phyloP scores from a whole-genome alignment of 2,113 vertebrate species.

The Apodemus sylvaticus region DNA sequence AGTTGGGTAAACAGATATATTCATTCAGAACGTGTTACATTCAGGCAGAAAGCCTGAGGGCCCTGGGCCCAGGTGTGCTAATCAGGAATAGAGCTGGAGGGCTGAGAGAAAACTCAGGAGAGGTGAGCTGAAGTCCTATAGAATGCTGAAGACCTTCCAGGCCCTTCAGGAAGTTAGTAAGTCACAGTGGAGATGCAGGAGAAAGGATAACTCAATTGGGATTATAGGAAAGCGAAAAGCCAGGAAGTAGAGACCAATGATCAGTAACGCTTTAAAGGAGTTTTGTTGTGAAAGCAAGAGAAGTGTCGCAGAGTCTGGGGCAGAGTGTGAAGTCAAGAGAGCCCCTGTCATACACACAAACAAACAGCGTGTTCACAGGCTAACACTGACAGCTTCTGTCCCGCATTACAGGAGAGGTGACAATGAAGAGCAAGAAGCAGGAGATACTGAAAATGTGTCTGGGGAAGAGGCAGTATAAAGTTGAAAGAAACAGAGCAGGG shows the following conservation, averaged over 20 bases:
- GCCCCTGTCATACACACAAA: not conserved
- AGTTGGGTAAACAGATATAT: not conserved
- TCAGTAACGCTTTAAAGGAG: not conserved
- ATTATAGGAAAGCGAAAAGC: not conserved
- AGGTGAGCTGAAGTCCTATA: not conserved
- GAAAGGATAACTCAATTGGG: too few relatives aligned
- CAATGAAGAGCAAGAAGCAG: not conserved
- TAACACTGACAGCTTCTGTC: not conserved
- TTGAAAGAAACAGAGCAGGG: not conserved
- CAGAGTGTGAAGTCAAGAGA: not conserved
- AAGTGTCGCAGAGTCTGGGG: not conserved
- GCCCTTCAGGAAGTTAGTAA: not conserved
- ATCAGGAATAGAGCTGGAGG: not conserved
- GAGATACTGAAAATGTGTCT: not conserved
- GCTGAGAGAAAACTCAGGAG: not conserved
- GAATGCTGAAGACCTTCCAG: not conserved
- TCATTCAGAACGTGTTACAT: slow-evolving; percentile 4
- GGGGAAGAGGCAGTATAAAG: not conserved
- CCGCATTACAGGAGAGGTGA: not conserved
- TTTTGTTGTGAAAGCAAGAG: not conserved
- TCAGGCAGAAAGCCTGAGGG: not conserved
- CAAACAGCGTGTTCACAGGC: not conserved
- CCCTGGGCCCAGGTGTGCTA: too few relatives aligned
- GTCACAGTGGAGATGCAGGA: too few relatives aligned
- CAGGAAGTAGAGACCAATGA: not conserved